phyloP scores from a whole-genome alignment of 2,113 vertebrate genomes.

The Chlorodrepanis virens region DNA sequence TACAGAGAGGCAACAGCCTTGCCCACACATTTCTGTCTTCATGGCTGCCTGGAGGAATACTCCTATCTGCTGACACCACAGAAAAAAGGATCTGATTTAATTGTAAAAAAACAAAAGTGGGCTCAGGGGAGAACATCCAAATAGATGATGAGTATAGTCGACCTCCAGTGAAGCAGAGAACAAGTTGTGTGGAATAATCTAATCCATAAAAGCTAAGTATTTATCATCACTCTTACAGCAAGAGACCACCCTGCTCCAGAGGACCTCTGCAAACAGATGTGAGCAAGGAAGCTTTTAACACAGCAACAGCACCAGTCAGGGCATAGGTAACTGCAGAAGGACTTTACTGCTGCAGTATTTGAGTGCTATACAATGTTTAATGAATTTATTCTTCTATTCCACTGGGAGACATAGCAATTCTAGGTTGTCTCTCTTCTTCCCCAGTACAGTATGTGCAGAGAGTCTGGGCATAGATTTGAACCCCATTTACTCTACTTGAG shows the following conservation, averaged over 20 bases:
- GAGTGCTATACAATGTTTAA: background rate
- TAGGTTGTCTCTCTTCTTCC: background rate
- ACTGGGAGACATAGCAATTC: accelerated
- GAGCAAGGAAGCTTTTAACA: background rate
- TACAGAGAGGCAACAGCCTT: background rate
- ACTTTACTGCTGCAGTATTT: background rate
- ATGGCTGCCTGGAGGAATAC: background rate
- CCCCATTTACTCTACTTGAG: background rate
- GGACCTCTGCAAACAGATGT: background rate
- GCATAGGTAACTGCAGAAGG: background rate
- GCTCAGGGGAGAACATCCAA: background rate
- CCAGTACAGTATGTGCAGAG: background rate
- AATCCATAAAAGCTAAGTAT: background rate
- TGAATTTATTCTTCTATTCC: background rate
- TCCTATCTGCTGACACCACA: background rate
- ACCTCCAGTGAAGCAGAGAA: background rate
- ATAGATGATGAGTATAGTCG: background rate
- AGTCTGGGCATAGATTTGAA: background rate
- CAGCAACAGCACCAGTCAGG: background rate
- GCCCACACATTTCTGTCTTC: background rate
- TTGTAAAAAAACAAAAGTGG: background rate
- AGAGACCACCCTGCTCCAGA: conserved; percentile 26
- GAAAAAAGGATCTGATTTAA: background rate
- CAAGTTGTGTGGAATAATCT: background rate
- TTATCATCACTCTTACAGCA: background rate